Base-by-base conservation (phyloP, 2,113 vertebrate species). In the Chauna torquata region DNA sequence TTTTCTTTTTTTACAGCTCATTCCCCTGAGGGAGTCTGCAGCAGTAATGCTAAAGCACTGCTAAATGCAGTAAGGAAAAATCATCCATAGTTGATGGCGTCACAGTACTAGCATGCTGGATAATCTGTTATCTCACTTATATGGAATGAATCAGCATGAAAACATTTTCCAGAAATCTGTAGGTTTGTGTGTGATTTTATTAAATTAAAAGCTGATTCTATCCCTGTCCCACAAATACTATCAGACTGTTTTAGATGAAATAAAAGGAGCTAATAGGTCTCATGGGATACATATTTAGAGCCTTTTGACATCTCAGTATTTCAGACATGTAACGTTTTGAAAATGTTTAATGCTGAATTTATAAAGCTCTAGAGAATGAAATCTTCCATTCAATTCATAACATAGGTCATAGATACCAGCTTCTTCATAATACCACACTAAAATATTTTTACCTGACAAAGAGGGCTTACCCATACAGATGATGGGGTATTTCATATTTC, bases 21-120 rank as follows among this genome's bases (percentile, higher is more conserved):
- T 97, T 90, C 82, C 85, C 92, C 91, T 17, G 80, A 96, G 90
- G 94, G 92, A 92, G 50, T 81, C 14, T 88, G 68, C 45, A 90
- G 71, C 54, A 87, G 52, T 90, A 94, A 95, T 92, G 65, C 91
- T 88, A 77, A 84, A 94, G 68, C 16, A 28, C 40, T 91, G 70
- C 55, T 97, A 97, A 97, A 94, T 93, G 77, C 91, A 96, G 90
- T 89, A 83, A 96, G 84, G 59, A 79, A 97, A 98, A 97, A 96
- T 92, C 94, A 88, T 96, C 80, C 75, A 50, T 94, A 78, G 90
- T 94, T 97, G 95, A 94, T 96, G 90, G 40, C 34, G 7, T 84
- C 94, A 78, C 40, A 88, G 79, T 71, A 77, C 59, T 36, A 45
- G 12, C 3, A 12, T 91, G 90, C 85, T 94, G 89, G 62, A 88